Base-by-base conservation (phyloP, 2,888 invertebrate genomes). In the Tachina grossa region DNA sequence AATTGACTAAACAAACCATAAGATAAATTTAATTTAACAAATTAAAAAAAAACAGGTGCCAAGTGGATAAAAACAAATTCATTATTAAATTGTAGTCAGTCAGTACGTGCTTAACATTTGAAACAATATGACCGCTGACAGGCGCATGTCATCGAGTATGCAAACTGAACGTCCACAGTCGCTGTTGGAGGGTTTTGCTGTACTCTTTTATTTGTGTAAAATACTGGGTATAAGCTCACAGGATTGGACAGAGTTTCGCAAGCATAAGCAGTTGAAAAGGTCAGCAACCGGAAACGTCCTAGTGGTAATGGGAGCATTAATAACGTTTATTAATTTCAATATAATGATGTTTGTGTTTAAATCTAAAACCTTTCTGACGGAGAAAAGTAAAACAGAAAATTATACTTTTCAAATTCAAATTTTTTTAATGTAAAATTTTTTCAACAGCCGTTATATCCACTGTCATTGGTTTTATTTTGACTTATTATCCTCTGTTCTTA, bases 401-500 rank as follows among this genome's bases (percentile, higher is more conserved):
- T 0, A 57, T 57, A 4, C 4, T 31, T 57, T 57, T 57, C 14
- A 14, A 10, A 4, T 13, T 10, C 47, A n/a, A n/a, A 68, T 13
- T 4, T 51, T 63, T 57, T 19, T n/a, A n/a, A 11, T n/a, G 39
- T 10, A 82, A 63, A 14, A 5, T 14, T 13, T 43, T 61, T 61
- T 14, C 22, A 16, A 14, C 59, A 92, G 92, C 90, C 49, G 90
- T 91, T 10, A 84, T 93, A 16, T 90, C 92, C 2, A 89, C 90
- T 47, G 92, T 90, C 1, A 92, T 93, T 89, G 92, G 92, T 9
- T 69, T 92, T 2, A 90, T 92, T 76, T 87, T 93, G 19, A 91
- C 91, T 11, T 92, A 93, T 72, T 91, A 92, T 77, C 90, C 90
- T 11, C 88, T 92, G 8, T 85, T 90, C 2, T 91, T 92, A 90